Conservation (phyloP, 2,113 vertebrate genomes). For the Peromyscus maniculatus region DNA sequence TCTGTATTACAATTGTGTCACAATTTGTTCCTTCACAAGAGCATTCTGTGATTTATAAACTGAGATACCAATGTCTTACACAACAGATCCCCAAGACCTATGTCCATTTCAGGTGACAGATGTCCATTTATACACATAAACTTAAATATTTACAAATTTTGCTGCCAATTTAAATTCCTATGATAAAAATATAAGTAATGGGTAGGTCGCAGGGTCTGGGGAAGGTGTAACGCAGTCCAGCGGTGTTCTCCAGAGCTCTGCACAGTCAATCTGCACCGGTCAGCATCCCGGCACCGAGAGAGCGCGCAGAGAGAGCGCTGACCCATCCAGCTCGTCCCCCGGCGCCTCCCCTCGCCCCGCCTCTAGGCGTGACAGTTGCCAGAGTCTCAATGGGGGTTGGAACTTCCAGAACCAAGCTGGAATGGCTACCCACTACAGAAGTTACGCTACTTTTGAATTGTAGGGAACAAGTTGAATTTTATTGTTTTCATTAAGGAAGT, state of each 20-base stretch:
- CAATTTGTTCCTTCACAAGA: background rate
- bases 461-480: background rate
- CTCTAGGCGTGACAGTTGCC: too few species aligned
- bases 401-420: too few species aligned
- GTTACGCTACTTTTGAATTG: background rate
- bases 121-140: background rate
- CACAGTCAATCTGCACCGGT: too few species aligned
- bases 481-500: background rate
- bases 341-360: too few species aligned
- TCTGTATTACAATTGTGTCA: accelerated
- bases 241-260: too few species aligned
- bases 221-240: too few species aligned
- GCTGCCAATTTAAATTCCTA: background rate
- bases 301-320: too few species aligned
- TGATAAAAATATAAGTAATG: background rate
- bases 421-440: too few species aligned
- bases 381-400: too few species aligned
- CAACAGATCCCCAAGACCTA: background rate
- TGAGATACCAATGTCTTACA: background rate
- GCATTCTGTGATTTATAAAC: background rate
- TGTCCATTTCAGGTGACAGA: background rate
- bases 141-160: background rate
- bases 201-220: too few species aligned
- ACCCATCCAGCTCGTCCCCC: too few species aligned
- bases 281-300: too few species aligned